Percentiles rank a stretch among this genome's conserved stretches.
These are phyloP conservation scores for Pseudochirops corinnae DNA, from an alignment of 2,797 vertebrate species.

Conservation along the genomic window DNA sequence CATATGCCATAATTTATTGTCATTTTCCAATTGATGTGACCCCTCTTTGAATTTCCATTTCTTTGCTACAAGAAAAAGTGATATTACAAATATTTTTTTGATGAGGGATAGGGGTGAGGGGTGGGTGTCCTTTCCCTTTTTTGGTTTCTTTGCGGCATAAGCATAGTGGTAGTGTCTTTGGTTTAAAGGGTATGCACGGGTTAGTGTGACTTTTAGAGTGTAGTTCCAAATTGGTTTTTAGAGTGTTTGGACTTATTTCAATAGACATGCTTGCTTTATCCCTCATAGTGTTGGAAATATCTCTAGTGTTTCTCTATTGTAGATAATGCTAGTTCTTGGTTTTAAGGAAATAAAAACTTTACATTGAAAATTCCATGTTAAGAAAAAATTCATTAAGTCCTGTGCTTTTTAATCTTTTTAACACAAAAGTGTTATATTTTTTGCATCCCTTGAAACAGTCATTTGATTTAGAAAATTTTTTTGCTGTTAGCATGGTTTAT, in stretches of 20 bases:
- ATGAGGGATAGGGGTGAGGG: background rate
- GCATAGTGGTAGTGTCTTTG: background rate
- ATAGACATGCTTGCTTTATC: background rate
- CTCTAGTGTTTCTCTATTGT: background rate
- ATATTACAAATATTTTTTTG: background rate
- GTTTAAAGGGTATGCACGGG: background rate
- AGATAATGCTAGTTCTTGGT: background rate
- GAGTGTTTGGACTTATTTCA: background rate
- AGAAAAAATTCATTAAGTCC: background rate
- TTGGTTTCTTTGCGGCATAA: background rate
- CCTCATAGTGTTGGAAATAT: background rate
- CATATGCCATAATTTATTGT: background rate
- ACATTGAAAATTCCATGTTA: background rate
- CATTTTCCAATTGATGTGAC: background rate
- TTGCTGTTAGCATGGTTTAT: background rate
- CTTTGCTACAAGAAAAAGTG: background rate
- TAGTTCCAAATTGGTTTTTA: background rate
- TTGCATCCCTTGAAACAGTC: background rate
- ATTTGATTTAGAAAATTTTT: background rate
- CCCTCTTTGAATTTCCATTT: background rate
- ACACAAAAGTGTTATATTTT: background rate
- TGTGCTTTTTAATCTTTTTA: background rate
- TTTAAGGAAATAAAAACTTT: background rate
- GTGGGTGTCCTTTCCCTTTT: background rate
- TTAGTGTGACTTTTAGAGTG: background rate